phyloP scores from a whole-genome alignment of 2,113 vertebrate genomes.

The Pogona vitticeps region DNA sequence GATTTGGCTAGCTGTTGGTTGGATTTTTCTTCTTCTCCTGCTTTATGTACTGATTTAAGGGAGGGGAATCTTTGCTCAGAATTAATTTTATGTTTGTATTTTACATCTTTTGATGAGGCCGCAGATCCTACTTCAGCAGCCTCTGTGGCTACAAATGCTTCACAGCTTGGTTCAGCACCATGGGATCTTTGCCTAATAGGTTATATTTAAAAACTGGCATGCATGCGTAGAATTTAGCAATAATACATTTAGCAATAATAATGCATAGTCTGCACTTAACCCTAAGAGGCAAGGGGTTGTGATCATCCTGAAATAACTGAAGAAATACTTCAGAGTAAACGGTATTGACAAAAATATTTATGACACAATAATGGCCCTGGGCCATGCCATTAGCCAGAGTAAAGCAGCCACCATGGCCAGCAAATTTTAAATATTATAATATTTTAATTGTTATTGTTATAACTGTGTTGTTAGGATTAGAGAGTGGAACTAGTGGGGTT shows the following conservation, averaged over 20 bases:
- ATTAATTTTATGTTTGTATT: conserved; percentile 16
- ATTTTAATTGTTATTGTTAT: too few species aligned
- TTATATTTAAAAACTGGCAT: neutral
- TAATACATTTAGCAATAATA: neutral
- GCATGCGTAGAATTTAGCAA: neutral
- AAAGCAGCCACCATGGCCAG: neutral
- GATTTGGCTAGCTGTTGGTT: conserved; percentile 19
- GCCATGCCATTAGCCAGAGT: neutral
- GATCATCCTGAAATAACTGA: neutral
- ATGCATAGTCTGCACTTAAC: neutral
- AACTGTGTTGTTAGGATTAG: too few species aligned
- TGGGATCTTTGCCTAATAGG: neutral
- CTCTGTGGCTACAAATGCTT: conserved; percentile 12
- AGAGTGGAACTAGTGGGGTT: too few species aligned
- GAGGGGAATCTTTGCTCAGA: neutral
- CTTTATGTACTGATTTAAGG: conserved; percentile 34
- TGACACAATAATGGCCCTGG: neutral
- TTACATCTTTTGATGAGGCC: neutral
- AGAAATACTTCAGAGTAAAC: neutral
- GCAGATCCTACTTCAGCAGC: neutral
- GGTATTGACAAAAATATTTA: neutral
- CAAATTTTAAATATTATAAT: neutral
- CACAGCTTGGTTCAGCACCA: neutral
- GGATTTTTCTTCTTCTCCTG: neutral
- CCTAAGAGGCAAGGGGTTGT: neutral